phyloP scores from a whole-genome alignment of 2,113 vertebrate genomes.

The Taxidea taxus region DNA sequence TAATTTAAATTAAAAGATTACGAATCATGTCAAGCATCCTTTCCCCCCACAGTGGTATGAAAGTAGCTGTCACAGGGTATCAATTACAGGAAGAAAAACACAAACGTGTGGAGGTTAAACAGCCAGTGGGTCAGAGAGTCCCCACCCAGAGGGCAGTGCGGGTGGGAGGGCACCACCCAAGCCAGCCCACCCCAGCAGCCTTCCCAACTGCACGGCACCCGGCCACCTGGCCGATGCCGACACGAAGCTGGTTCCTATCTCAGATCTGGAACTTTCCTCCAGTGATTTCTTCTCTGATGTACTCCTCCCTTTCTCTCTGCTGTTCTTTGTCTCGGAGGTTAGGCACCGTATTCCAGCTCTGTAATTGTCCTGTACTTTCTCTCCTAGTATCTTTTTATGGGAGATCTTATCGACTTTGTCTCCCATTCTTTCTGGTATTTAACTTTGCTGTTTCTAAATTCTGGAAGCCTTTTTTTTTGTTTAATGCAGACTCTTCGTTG shows the following conservation, averaged over 20 bases:
- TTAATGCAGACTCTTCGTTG: neutral
- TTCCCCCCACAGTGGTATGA: neutral
- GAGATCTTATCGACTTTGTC: neutral
- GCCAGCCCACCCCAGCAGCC: neutral
- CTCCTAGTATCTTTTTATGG: neutral
- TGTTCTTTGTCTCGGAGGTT: neutral
- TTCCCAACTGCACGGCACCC: accelerated
- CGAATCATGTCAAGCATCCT: neutral
- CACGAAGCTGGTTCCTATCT: neutral
- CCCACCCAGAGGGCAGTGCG: neutral
- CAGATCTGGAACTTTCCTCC: neutral
- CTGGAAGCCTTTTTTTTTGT: neutral
- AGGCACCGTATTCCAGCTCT: neutral
- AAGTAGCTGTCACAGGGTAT: neutral
- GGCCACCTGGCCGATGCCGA: accelerated
- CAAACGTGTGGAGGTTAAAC: neutral
- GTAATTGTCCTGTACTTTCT: neutral
- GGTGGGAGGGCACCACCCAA: neutral
- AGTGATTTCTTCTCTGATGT: neutral
- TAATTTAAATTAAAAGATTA: neutral
- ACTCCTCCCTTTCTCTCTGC: neutral
- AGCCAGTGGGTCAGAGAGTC: neutral
- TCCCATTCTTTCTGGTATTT: neutral
- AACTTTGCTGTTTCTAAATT: neutral
- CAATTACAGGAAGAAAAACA: neutral